These are phyloP conservation scores for Temnothorax ravouxi DNA, from an alignment of 2,888 invertebrate species.

Conservation along the genomic window DNA sequence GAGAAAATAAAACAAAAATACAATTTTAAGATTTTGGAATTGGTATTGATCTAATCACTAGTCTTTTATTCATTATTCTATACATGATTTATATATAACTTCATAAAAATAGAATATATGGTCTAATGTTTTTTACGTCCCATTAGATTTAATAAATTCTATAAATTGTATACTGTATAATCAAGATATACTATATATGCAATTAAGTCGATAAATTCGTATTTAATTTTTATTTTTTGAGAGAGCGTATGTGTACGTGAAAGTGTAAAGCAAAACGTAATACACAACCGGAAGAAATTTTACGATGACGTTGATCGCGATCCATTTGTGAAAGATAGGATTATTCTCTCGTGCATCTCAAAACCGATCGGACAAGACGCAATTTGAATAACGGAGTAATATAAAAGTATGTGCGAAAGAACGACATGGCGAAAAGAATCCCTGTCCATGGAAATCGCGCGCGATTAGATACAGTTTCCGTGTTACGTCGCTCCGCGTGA, in stretches of 20 bases:
- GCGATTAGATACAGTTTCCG: constrained; percentile 81
- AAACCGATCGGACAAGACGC: constrained; percentile 31
- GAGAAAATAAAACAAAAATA: not conserved
- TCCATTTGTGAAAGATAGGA: not conserved
- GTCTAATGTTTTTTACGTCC: not conserved
- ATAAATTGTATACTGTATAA: not conserved
- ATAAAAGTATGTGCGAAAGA: constrained; percentile 48
- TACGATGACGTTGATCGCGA: not conserved
- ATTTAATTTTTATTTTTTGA: not conserved
- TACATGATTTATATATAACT: constrained; percentile 3
- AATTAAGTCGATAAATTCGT: not conserved
- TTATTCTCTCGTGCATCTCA: constrained; percentile 13
- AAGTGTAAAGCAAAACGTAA: not conserved
- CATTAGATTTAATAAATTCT: constrained; percentile 5
- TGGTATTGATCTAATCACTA: not conserved
- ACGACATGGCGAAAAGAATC: constrained; percentile 52
- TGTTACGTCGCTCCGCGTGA: constrained; percentile 76
- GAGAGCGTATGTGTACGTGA: not conserved
- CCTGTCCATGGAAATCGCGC: constrained; percentile 69
- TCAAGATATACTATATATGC: not conserved
- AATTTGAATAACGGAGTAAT: constrained; percentile 65
- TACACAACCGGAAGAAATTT: constrained; percentile 1
- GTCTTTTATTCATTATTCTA: not conserved
- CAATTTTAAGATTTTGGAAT: not conserved
- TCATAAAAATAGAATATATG: not conserved